These are phyloP conservation scores for Myotis findleyi DNA, from an alignment of 2,797 vertebrate genomes.

Conservation along the genomic window DNA sequence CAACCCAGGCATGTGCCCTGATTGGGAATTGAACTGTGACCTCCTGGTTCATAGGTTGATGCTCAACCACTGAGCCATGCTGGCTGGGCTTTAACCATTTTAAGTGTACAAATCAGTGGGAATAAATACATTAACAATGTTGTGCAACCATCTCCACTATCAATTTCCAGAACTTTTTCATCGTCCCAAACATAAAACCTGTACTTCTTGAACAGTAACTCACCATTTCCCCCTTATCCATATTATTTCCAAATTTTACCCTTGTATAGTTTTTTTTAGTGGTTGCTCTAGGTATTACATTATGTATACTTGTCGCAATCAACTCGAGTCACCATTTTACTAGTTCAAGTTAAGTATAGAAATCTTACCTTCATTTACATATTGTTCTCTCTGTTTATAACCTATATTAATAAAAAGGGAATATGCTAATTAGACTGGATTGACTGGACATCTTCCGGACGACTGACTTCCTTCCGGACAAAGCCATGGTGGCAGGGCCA, in stretches of 20 bases:
- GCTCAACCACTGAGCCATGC: background rate
- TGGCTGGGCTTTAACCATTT: background rate
- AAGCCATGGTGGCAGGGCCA: too few relatives aligned
- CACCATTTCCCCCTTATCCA: background rate
- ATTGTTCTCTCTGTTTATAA: background rate
- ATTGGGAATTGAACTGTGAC: too few relatives aligned
- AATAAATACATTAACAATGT: background rate
- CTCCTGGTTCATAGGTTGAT: too few relatives aligned
- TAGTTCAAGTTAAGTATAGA: background rate
- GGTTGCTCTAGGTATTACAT: background rate
- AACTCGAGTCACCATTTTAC: background rate
- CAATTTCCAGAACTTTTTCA: constrained; percentile 14
- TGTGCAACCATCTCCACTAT: background rate
- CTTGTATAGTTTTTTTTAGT: background rate
- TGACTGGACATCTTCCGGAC: too few relatives aligned
- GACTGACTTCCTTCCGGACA: too few relatives aligned
- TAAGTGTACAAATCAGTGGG: background rate
- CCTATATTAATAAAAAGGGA: too few relatives aligned
- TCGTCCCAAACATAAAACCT: constrained; percentile 8
- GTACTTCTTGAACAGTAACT: background rate
- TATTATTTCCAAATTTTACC: background rate
- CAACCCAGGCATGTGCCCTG: too few relatives aligned
- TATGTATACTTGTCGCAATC: background rate
- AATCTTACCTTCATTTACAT: constrained; percentile 16
- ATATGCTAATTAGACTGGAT: too few relatives aligned